Conservation (phyloP, 2,113 vertebrate genomes). For the Formicarius rufipectus region DNA sequence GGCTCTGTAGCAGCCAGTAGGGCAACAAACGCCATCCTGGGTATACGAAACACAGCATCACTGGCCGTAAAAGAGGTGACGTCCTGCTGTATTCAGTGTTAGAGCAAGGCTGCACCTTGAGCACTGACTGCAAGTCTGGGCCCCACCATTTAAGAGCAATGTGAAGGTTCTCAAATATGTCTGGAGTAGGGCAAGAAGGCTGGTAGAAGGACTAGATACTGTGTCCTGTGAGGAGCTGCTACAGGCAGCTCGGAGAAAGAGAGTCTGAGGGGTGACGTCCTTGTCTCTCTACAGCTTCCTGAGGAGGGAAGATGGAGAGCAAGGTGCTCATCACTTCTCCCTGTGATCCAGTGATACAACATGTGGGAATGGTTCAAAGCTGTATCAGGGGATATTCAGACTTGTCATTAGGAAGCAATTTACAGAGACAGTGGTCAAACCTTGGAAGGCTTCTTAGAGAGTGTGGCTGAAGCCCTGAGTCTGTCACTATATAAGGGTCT, state of each 20-base stretch:
- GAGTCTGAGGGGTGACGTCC: not conserved
- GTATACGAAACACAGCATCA: not conserved
- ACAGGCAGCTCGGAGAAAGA: too few species aligned
- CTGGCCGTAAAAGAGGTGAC: not conserved
- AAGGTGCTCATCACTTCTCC: not conserved
- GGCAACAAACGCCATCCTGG: not conserved
- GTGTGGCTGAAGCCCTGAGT: not conserved
- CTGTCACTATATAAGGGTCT: not conserved
- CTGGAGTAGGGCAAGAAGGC: not conserved
- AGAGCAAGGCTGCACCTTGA: not conserved
- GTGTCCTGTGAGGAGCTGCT: not conserved
- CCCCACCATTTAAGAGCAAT: not conserved
- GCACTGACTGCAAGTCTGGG: not conserved
- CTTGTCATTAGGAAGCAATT: accelerated
- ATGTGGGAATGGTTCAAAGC: not conserved
- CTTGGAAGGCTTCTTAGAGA: not conserved
- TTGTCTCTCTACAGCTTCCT: not conserved
- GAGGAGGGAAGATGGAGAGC: not conserved
- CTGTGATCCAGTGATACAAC: accelerated
- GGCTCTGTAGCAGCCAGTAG: not conserved
- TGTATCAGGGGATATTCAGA: accelerated
- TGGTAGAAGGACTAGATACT: not conserved
- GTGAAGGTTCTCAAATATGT: not conserved
- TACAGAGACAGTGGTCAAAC: not conserved
- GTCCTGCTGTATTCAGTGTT: accelerated